Base-by-base conservation (phyloP, 2,797 vertebrate genomes). In the Sebastes glaucus region DNA sequence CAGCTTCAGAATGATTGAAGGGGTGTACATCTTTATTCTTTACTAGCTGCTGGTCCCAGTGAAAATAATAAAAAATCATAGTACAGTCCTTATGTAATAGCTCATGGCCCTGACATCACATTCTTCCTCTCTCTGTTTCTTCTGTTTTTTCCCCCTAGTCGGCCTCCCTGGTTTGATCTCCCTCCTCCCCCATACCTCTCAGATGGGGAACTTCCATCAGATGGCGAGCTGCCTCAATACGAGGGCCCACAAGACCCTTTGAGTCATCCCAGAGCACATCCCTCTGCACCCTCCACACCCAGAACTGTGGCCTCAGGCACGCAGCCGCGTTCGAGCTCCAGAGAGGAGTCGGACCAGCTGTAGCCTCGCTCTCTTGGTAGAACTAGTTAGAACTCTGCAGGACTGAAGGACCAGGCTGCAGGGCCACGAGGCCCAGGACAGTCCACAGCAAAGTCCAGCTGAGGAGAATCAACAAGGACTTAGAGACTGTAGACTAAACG, bases 91-190 rank as follows among this genome's bases (percentile, higher is more conserved):
- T 61, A 46, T 86, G 23, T 42, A 74, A 77, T 13, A 65, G 2
- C 42, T 80, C 20, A 13, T 52, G 60, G 52, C 18, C 11, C 23
- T 82, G 55, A 56, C 25, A 59, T 78, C 25, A 62, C 63, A 52
- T 68, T 67, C 20, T 60, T 49, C 52, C 13, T 72, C 20, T 57
- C 0, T 76, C 9, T 56, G 18, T 74, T 42, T 65, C 32, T 57
- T 66, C 18, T 85, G 22, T 89, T 57, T 84, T 46, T 20, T 56
- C 72, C 76, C 80, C 81, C 2, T 83, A 96, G 95, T 90, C 97
- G 97, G 68, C 98, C 98, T 1, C 97, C 98, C 0, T 99, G 98
- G 98, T 99, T 97, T 74, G 98, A 99, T 90, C 97, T 99, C 60
- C 98, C 98, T 60, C 98, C 98, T 13, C 98, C 98, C 0, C 98